phyloP scores from a whole-genome alignment of 2,797 vertebrate species.

The Kryptopterus vitreolus region DNA sequence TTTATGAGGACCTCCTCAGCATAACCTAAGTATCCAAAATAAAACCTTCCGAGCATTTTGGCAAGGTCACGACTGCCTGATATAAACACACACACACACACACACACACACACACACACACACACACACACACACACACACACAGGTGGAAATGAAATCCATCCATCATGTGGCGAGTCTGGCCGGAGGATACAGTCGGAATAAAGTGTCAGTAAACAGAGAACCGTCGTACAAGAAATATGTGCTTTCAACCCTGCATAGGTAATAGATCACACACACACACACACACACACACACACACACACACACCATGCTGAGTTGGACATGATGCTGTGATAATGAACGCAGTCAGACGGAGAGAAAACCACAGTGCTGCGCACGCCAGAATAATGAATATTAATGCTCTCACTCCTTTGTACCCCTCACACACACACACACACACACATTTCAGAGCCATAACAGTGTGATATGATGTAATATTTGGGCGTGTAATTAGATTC shows the following conservation, averaged over 20 bases:
- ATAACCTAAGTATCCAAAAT: too few relatives aligned
- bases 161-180: not conserved
- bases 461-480: not conserved
- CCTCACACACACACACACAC: not conserved
- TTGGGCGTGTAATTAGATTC: not conserved
- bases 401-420: not conserved
- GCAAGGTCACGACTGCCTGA: not conserved
- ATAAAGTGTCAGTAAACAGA: not conserved
- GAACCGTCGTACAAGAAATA: not conserved
- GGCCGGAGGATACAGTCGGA: not conserved
- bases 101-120: not conserved
- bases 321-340: slow-evolving; percentile 3
- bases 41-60: too few relatives aligned
- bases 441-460: not conserved
- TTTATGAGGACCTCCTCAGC: too few relatives aligned
- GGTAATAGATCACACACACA: not conserved
- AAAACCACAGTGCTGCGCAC: not conserved
- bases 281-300: slow-evolving; percentile 15
- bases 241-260: not conserved
- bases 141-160: slow-evolving; percentile 5
- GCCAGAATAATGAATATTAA: slow-evolving; percentile 13
- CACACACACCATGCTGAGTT: slow-evolving; percentile 1
- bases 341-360: slow-evolving; percentile 3
- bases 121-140: not conserved
- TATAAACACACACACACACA: not conserved